Base-by-base conservation (phyloP, 1,140 invertebrate genomes). In the Drosophila watanabei region DNA sequence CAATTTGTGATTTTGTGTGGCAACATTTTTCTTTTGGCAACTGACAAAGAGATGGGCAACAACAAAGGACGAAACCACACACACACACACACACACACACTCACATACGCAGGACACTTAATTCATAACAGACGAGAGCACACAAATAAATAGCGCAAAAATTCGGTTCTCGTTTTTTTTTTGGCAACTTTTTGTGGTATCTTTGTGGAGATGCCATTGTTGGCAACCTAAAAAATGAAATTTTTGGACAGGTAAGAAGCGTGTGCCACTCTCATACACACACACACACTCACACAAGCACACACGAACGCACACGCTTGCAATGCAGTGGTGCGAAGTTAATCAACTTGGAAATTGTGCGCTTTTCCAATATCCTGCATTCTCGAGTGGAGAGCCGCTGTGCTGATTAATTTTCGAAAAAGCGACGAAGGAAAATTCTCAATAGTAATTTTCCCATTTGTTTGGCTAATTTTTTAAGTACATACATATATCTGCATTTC, bases 291-390 rank as follows among this genome's bases (percentile, higher is more conserved):
- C 24, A 24, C 37, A 33, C 48, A 24, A 20, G 30, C 39, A 58
- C 68, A 45, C 9, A 37, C 39, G 30, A 59, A 54, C 56, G 54
- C 51, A 57, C 51, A 64, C 73, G 64, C 41, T 59, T 35, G 64
- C 45, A 59, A 52, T 16, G 70, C 76, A 88, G 46, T 83, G 76
- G 75, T 70, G 71, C 80, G 84, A 65, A 83, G 54, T 49, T 79
- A 88, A 84, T 88, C 48, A 79, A 59, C 87, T 82, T 88, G 43
- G 79, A 78, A 69, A 54, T 41, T 86, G 79, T 82, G 64, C 76
- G 80, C 78, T 80, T 90, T 90, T 90, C 63, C 86, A 82, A 86
- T 78, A 73, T 80, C 49, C 33, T 81, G 80, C 60, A 75, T 72
- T 71, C 51, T 72, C 35, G 62, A 86, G 82, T 79, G 62, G 45